Percentiles rank a stretch among this genome's conserved stretches.
phyloP scores from a whole-genome alignment of 2,797 vertebrate genomes.

The Bucorvus abyssinicus region DNA sequence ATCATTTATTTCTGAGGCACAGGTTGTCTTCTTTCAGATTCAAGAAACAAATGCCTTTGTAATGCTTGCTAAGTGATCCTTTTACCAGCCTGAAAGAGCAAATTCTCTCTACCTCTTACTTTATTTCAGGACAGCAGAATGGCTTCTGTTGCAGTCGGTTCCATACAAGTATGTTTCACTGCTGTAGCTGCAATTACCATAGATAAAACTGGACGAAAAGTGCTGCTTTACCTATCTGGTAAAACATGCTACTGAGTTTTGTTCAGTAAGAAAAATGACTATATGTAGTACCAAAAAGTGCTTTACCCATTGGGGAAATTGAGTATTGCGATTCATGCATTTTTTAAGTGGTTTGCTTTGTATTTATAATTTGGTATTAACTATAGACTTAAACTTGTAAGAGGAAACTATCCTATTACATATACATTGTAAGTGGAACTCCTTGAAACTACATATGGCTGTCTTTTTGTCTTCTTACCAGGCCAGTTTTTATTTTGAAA shows the following conservation, averaged over 20 bases:
- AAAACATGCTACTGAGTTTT: background rate
- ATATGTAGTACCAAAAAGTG: background rate
- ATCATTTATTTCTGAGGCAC: background rate
- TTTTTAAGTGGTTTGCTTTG: background rate
- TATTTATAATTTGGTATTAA: background rate
- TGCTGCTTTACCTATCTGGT: slow-evolving; percentile 90
- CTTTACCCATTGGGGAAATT: background rate
- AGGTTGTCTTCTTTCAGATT: background rate
- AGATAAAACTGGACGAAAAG: slow-evolving; percentile 88
- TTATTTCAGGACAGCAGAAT: slow-evolving; percentile 82
- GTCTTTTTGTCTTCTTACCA: background rate
- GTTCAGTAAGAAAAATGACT: background rate
- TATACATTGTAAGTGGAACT: background rate
- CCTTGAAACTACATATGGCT: background rate
- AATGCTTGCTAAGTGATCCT: background rate
- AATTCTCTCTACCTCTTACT: background rate
- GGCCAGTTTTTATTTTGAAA: background rate
- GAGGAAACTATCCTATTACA: background rate
- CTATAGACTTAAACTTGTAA: background rate
- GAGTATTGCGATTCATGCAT: background rate
- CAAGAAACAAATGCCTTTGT: background rate
- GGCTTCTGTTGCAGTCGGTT: slow-evolving; percentile 84
- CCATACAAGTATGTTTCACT: slow-evolving; percentile 89
- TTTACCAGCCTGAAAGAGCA: background rate
- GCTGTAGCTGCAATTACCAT: slow-evolving; percentile 85